Percentiles rank a stretch among this genome's conserved stretches.
Evolutionary conservation across 2,888 invertebrate genomes (phyloP).

Genomic region (Drosophila mettleri): DNA sequence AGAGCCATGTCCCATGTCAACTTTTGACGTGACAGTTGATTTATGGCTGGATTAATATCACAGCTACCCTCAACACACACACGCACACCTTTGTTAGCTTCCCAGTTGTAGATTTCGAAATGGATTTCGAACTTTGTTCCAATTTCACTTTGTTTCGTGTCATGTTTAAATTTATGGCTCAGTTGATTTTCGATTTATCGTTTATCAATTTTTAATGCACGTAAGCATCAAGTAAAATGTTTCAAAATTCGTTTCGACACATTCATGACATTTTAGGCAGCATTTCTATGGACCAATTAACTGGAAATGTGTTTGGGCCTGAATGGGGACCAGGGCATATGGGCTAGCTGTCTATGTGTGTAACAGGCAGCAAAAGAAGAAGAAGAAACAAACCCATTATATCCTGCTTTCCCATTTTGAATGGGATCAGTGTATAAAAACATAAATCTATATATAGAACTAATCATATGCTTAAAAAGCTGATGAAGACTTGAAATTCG

Average conservation of each 20-base stretch:
- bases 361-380: neutral
- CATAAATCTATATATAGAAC: too few species aligned
- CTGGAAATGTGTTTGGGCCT: neutral
- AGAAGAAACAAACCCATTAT: neutral
- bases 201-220: constrained; percentile 6
- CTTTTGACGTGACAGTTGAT: constrained; percentile 64
- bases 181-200: constrained; percentile 4
- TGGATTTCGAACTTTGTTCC: constrained; percentile 74
- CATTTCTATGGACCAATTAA: constrained; percentile 5
- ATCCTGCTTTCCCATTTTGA: too few species aligned
- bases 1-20: constrained; percentile 49
- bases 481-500: neutral
- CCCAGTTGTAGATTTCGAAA: constrained; percentile 69
- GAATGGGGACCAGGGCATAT: neutral
- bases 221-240: constrained; percentile 1
- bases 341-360: neutral
- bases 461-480: neutral
- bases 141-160: constrained; percentile 68
- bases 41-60: constrained; percentile 72
- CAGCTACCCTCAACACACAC: constrained; percentile 10
- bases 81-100: constrained; percentile 43
- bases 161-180: constrained; percentile 26
- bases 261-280: constrained; percentile 37
- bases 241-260: constrained; percentile 17
- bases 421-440: too few species aligned